Conservation (phyloP, 1,140 invertebrate genomes). For the Cotesia vestalis region DNA sequence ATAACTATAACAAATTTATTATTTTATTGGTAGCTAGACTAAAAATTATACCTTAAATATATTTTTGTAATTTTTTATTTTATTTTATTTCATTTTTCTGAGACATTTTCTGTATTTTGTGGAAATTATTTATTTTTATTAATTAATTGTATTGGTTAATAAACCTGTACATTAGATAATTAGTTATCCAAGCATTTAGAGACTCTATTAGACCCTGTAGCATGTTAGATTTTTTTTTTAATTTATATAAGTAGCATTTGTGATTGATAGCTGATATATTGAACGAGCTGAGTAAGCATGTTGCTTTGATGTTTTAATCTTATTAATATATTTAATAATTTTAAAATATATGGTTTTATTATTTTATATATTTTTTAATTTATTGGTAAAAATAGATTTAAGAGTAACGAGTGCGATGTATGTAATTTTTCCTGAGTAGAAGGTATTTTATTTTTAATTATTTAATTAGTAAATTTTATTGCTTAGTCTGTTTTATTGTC, state of each 20-base stretch:
- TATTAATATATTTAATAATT: too few relatives aligned
- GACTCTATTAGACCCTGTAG: background rate
- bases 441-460: background rate
- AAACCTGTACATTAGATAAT: too few relatives aligned
- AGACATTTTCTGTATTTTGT: background rate
- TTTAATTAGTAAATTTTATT: background rate
- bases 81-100: background rate
- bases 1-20: constrained; percentile 24
- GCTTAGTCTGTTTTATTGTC: background rate
- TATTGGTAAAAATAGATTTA: background rate
- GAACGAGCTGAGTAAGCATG: constrained; percentile 6
- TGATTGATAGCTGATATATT: constrained; percentile 16
- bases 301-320: background rate
- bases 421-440: constrained; percentile 5
- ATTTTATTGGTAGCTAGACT: constrained; percentile 31
- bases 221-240: constrained; percentile 4
- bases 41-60: constrained; percentile 10
- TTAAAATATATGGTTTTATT: background rate
- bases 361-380: background rate
- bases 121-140: background rate
- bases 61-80: constrained; percentile 16
- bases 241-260: constrained; percentile 6
- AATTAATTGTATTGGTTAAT: background rate
- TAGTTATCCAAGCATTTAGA: background rate
- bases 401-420: constrained; percentile 34